Evolutionary conservation across 2,113 vertebrate species (phyloP), one percentile per base, ranked within the genome.

Genomic region (Nesogale talazaci): DNA sequence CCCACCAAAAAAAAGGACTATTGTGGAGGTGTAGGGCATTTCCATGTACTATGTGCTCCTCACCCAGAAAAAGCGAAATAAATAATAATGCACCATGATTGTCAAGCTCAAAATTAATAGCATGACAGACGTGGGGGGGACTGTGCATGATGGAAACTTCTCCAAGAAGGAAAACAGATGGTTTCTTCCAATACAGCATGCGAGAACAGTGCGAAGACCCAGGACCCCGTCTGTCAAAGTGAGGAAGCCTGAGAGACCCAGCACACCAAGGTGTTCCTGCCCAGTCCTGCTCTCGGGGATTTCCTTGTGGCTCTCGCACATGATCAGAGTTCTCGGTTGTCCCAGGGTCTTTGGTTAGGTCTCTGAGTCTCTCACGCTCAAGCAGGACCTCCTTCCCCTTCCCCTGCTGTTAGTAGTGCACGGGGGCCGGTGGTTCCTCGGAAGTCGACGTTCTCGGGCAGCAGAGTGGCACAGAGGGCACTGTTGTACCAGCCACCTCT

Each of bases 41-140:
- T 94, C 72, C n/a, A 22, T 80, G 2, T 40, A 80, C 22, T 69
- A 59, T 74, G 20, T 20, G 1, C 89, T 83, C 27, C 29, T n/a
- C n/a, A 74, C 74, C 40, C 1, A 69, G 78, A 67, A 94, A 34
- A 89, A 89, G 0, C 63, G 34, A 83, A n/a, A n/a, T n/a, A n/a
- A 83, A 85, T 52, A 61, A 88, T 88, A 72, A 29, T 52, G 9
- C 82, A 70, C 14, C 74, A 61, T 1, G 4, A 3, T 79, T 89
- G 56, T 89, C 17, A n/a, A 52, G 70, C 46, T 23, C 65, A 85
- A 81, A 95, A 76, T 78, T 59, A 87, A 83, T 27, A 72, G 3
- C 22, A 27, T 72, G 36, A 72, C n/a, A 36, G 67, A 3, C 6
- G n/a, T 2, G 8, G 22, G 61, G 61, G 23, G 23, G 6, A n/a